These are phyloP conservation scores for Timandra comae DNA, from an alignment of 2,888 invertebrate genomes.

Conservation along the genomic window DNA sequence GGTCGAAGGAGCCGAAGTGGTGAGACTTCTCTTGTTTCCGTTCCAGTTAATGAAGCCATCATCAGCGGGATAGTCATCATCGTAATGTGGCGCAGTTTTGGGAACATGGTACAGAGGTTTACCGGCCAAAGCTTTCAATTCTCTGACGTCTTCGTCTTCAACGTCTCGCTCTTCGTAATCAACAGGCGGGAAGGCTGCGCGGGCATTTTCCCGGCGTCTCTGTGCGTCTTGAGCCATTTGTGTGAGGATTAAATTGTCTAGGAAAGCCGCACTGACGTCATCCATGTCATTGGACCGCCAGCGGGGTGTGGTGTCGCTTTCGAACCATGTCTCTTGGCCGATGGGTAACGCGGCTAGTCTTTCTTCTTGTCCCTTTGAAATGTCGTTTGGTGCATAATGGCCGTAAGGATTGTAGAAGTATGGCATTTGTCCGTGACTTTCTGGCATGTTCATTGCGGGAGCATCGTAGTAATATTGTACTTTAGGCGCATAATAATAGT, in stretches of 20 bases:
- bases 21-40: conserved; percentile 66
- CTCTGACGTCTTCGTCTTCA: conserved; percentile 81
- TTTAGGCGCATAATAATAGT: conserved; percentile 75
- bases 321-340: conserved; percentile 82
- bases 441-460: conserved; percentile 52
- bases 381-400: conserved; percentile 73
- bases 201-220: conserved; percentile 63
- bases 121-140: conserved; percentile 78
- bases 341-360: conserved; percentile 78
- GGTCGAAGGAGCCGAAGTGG: conserved; percentile 47
- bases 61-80: conserved; percentile 67
- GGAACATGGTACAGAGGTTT: conserved; percentile 71
- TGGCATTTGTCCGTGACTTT: conserved; percentile 57
- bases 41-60: conserved; percentile 74
- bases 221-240: conserved; percentile 79
- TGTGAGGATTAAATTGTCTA: conserved; percentile 81
- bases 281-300: conserved; percentile 64
- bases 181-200: conserved; percentile 58
- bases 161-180: conserved; percentile 59
- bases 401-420: conserved; percentile 69
- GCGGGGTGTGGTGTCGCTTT: conserved; percentile 66
- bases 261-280: conserved; percentile 79
- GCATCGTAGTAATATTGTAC: conserved; percentile 65
- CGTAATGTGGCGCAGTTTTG: conserved; percentile 57
- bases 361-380: conserved; percentile 78